phyloP scores from a whole-genome alignment of 2,888 invertebrate species.

The Agrotis segetum region DNA sequence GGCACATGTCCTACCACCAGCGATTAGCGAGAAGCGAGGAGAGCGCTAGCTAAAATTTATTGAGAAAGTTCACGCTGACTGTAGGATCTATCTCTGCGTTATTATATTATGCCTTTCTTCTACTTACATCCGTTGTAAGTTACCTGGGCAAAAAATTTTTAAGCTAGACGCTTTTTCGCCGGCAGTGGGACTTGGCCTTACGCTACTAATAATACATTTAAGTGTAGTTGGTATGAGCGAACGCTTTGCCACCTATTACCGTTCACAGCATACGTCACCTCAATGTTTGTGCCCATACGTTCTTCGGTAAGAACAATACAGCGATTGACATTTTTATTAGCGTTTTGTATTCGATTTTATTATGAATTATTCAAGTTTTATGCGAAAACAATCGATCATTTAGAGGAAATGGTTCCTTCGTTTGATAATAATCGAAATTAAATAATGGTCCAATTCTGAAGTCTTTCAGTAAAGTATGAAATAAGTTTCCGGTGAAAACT shows the following conservation, averaged over 20 bases:
- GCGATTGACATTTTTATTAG: constrained; percentile 77
- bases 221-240: constrained; percentile 65
- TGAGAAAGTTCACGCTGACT: too few species aligned
- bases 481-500: not conserved
- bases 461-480: not conserved
- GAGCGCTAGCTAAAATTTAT: not conserved
- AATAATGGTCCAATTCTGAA: not conserved
- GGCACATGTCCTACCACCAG: not conserved
- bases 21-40: not conserved
- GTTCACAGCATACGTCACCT: constrained; percentile 42
- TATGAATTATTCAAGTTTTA: constrained; percentile 53
- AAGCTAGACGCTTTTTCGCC: not conserved
- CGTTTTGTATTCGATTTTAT: constrained; percentile 64
- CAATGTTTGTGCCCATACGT: constrained; percentile 58
- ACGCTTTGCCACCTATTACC: constrained; percentile 55
- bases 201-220: constrained; percentile 82
- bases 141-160: not conserved
- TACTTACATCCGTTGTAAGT: not conserved
- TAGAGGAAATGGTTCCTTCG: constrained; percentile 31
- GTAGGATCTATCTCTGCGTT: too few species aligned
- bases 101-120: not conserved
- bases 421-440: constrained; percentile 10
- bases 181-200: constrained; percentile 43
- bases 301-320: constrained; percentile 79
- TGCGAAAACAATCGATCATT: constrained; percentile 44